Base-by-base conservation (phyloP, 2,797 vertebrate species). In the Anas capensis region DNA sequence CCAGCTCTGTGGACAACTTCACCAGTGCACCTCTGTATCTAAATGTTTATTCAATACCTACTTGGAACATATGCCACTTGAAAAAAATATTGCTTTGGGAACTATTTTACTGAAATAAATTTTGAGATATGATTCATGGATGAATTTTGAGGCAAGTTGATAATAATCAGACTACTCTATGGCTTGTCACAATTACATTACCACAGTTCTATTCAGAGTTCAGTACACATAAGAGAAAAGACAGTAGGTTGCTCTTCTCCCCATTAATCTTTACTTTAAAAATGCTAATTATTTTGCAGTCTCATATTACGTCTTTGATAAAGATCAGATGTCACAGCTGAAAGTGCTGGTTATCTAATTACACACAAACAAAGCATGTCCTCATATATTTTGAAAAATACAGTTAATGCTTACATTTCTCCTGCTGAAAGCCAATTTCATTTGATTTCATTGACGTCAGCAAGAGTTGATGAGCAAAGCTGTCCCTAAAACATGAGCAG, bases 211-310 rank as follows among this genome's bases (percentile, higher is more conserved):
- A 57, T 31, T 48, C 54, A 58, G 44, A 89, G 69, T 51, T 81
- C 66, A 77, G 17, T 3, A 49, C 0, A 0, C 8, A 8, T 4
- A 15, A 2, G 6, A 90, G 56, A 73, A 40, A 65, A 77, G 68
- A 78, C 17, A 57, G 33, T 36, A 92, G n/a, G 54, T 24, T 94
- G 60, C 48, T 86, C 38, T 16, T 94, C 82, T 78, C 54, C 57
- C 24, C 8, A 6, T 34, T 76, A 81, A 51, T 78, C 72, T 85
- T 83, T 38, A 61, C 54, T 92, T 90, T 78, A 60, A 57, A 81
- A 92, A 90, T n/a, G 14, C 8, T 83, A 85, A 77, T 93, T 92
- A 83, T 75, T 91, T 69, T 72, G 49, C 46, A 83, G 27, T 65
- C 57, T 90, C n/a, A 4, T 60, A 78, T 84, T 86, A 84, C 33